A percentile compares a stretch with the other conserved stretches of the same genome.
Conservation (phyloP, 2,797 vertebrate genomes). For the Coracias cyanogaster region DNA sequence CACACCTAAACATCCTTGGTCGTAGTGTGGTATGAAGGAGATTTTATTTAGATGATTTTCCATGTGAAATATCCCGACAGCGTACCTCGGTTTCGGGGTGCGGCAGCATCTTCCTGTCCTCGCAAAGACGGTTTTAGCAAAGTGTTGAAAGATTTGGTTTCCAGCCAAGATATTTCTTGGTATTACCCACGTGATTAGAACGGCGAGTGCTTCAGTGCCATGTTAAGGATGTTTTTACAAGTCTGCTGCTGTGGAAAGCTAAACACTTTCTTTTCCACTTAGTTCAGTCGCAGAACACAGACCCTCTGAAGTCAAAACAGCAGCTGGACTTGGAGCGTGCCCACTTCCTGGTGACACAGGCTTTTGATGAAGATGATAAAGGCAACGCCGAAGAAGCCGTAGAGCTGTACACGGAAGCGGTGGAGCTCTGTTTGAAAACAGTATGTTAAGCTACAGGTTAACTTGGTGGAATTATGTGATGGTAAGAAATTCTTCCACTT, state of each 20-base stretch:
- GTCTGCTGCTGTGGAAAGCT: background rate
- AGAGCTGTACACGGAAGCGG: conserved; percentile 95
- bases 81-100: background rate
- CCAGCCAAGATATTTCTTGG: background rate
- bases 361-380: conserved; percentile 97
- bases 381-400: conserved; percentile 92
- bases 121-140: background rate
- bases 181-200: background rate
- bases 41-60: background rate
- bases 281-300: conserved; percentile 91
- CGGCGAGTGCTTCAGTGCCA: background rate
- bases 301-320: conserved; percentile 93
- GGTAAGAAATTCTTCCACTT: conserved; percentile 74
- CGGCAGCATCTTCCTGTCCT: background rate
- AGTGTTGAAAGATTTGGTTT: background rate
- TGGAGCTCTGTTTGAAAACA: conserved; percentile 95
- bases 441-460: conserved; percentile 81
- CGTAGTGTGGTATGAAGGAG: background rate
- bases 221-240: background rate
- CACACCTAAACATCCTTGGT: background rate
- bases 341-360: conserved; percentile 96
- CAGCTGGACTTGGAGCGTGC: conserved; percentile 95
- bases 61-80: background rate
- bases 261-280: conserved; percentile 3
- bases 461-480: conserved; percentile 75